A percentile compares a stretch with the other conserved stretches of the same genome.
Conservation (phyloP, 1,140 invertebrate species). For the Drosophila grimshawi region DNA sequence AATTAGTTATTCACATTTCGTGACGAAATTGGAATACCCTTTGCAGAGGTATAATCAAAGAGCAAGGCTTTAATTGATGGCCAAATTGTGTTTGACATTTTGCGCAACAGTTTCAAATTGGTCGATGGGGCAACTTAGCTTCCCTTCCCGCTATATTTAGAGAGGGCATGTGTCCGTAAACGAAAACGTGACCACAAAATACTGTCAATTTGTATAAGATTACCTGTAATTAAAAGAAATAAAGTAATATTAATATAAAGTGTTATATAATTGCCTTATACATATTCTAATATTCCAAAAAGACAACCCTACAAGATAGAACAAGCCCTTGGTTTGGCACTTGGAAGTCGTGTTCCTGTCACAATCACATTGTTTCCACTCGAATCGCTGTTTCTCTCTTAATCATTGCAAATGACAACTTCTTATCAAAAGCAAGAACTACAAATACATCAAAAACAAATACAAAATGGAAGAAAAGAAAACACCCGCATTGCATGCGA, state of each 20-base stretch:
- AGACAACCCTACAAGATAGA: not conserved
- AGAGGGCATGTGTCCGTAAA: conserved; percentile 31
- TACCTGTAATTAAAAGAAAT: conserved; percentile 58
- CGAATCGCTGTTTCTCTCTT: conserved; percentile 7
- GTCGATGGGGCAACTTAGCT: not conserved
- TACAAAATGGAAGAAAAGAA: conserved; percentile 8
- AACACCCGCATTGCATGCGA: conserved; percentile 56
- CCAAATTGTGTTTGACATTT: conserved; percentile 59
- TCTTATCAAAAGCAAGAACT: conserved; percentile 62
- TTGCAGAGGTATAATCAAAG: too few relatives aligned
- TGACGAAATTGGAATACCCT: too few relatives aligned
- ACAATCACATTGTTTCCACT: conserved; percentile 4
- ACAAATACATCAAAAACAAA: conserved; percentile 6
- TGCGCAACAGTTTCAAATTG: conserved; percentile 33
- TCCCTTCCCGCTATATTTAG: too few relatives aligned
- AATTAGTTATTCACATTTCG: too few relatives aligned
- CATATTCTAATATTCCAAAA: not conserved
- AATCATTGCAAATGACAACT: conserved; percentile 62
- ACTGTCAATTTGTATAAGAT: not conserved
- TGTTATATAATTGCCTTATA: conserved; percentile 17
- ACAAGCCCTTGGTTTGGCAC: not conserved
- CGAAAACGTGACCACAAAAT: conserved; percentile 67
- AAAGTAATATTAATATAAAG: not conserved
- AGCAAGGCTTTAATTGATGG: conserved; percentile 9
- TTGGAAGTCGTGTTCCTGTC: not conserved